Conservation (phyloP, 2,797 vertebrate species). For the Naso thynnoides region DNA sequence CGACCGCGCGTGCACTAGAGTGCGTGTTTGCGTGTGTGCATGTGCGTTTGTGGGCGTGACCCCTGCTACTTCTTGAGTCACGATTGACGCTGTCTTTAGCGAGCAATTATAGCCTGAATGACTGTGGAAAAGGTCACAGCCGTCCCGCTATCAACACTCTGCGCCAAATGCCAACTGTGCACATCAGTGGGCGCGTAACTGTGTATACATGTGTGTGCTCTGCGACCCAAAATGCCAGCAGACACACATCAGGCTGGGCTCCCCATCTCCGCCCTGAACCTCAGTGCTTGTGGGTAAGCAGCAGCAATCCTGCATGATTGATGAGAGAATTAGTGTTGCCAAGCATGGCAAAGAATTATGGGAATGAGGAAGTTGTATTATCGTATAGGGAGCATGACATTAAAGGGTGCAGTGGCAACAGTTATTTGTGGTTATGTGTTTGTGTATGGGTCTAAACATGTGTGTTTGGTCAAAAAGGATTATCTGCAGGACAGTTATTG, state of each 20-base stretch:
- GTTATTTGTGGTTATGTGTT: constrained; percentile 52
- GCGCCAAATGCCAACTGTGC: constrained; percentile 75
- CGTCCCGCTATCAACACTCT: constrained; percentile 69
- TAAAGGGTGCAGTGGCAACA: constrained; percentile 54
- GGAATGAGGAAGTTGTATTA: constrained; percentile 65
- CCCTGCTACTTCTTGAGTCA: constrained; percentile 62
- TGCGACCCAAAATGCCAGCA: constrained; percentile 68
- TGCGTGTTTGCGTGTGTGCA: constrained; percentile 16
- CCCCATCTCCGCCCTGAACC: neutral
- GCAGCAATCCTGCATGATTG: constrained; percentile 75
- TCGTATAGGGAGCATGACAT: constrained; percentile 57
- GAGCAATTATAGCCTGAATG: constrained; percentile 75
- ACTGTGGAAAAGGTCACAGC: constrained; percentile 80
- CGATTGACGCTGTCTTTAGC: constrained; percentile 77
- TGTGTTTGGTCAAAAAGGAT: constrained; percentile 23
- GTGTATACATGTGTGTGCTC: constrained; percentile 28
- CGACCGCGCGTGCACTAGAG: neutral
- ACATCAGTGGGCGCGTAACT: constrained; percentile 24
- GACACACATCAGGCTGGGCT: constrained; percentile 34
- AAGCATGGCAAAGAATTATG: constrained; percentile 71
- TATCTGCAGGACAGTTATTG: constrained; percentile 42
- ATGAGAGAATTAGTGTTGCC: constrained; percentile 77
- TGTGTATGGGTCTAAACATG: constrained; percentile 12
- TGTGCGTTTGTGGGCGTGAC: constrained; percentile 31
- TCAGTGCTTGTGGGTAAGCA: constrained; percentile 72